These are phyloP conservation scores for Congeria kusceri DNA, from an alignment of 2,888 invertebrate species.

Conservation along the genomic window DNA sequence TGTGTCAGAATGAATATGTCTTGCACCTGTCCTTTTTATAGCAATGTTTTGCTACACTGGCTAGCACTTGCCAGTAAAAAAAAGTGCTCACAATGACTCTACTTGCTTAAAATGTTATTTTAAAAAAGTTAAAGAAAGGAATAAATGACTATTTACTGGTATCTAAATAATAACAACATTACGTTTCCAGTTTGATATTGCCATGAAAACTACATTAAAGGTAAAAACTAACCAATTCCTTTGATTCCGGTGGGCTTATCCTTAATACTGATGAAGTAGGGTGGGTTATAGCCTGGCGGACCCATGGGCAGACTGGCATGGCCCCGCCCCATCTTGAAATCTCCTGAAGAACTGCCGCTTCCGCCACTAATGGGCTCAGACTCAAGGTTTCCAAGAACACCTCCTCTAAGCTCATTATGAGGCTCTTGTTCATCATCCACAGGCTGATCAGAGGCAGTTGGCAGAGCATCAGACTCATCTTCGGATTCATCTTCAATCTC, in stretches of 20 bases:
- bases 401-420: slow-evolving; percentile 13
- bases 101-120: not conserved
- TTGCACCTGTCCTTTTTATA: no score
- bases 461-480: slow-evolving; percentile 11
- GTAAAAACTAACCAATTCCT: slow-evolving; percentile 44
- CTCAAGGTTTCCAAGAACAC: not conserved
- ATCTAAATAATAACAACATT: no score
- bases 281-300: slow-evolving; percentile 27
- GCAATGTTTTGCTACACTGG: no score
- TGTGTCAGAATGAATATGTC: no score
- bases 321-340: slow-evolving; percentile 3
- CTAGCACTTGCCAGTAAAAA: no score
- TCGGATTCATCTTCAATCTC: not conserved
- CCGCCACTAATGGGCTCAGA: not conserved
- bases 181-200: not conserved
- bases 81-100: not conserved
- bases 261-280: slow-evolving; percentile 62
- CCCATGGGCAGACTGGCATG: slow-evolving; percentile 64
- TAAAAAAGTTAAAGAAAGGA: not conserved
- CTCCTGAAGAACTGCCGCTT: slow-evolving; percentile 3
- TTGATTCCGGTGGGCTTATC: slow-evolving; percentile 54
- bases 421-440: not conserved
- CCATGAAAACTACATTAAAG: not conserved
- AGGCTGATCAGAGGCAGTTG: not conserved
- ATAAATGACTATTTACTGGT: not conserved